A percentile compares a stretch with the other conserved stretches of the same genome.
These are phyloP conservation scores for Drosophila watanabei DNA, from an alignment of 1,140 invertebrate genomes.

Conservation along the genomic window DNA sequence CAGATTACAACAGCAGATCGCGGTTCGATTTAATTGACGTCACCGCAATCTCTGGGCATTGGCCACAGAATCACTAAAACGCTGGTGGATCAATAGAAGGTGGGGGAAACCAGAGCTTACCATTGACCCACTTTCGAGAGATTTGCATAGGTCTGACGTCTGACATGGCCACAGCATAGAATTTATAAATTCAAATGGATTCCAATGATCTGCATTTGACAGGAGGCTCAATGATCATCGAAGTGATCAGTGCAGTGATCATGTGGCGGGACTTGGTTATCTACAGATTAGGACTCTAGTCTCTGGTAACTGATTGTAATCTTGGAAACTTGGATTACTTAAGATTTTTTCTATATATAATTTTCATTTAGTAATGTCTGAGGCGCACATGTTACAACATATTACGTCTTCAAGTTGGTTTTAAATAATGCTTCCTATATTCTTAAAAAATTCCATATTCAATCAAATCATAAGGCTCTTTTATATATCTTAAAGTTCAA, in stretches of 20 bases:
- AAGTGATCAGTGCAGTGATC: slow-evolving; percentile 3
- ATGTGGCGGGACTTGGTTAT: slow-evolving; percentile 2
- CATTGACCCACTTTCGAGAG: slow-evolving; percentile 65
- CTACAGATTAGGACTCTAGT: neutral
- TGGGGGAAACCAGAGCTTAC: slow-evolving; percentile 16
- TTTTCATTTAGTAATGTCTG: no score
- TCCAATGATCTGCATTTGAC: slow-evolving; percentile 23
- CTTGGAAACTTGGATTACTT: neutral
- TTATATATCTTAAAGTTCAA: no score
- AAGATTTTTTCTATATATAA: neutral
- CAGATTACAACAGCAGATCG: slow-evolving; percentile 51
- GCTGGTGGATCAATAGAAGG: slow-evolving; percentile 1
- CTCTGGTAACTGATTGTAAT: slow-evolving; percentile 9
- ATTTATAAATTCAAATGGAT: neutral
- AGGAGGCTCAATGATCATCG: slow-evolving; percentile 27
- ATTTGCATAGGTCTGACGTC: slow-evolving; percentile 32
- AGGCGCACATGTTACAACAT: neutral
- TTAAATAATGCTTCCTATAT: no score
- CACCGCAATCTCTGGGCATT: slow-evolving; percentile 45
- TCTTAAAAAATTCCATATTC: no score
- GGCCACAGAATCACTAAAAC: slow-evolving; percentile 35
- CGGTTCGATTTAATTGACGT: slow-evolving; percentile 58
- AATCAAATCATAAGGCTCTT: no score
- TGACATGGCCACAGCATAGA: slow-evolving; percentile 21
- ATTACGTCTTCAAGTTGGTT: neutral